phyloP scores from a whole-genome alignment of 2,113 vertebrate genomes.

The Sardina pilchardus region DNA sequence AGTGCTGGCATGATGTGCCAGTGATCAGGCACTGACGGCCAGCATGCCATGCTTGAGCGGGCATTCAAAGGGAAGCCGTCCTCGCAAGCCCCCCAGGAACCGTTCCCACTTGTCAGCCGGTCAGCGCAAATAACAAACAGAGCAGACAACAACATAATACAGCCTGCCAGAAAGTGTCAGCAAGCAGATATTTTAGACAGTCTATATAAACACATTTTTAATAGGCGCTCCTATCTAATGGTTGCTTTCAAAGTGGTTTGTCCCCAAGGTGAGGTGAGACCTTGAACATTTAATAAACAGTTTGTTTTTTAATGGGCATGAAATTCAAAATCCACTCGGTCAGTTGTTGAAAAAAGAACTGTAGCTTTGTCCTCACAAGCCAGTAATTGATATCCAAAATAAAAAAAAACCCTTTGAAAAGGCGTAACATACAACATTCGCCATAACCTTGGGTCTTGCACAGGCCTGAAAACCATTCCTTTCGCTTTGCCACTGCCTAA shows the following conservation, averaged over 20 bases:
- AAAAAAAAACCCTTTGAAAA: not conserved
- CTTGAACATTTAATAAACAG: not conserved
- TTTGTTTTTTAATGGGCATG: not conserved
- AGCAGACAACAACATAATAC: slow-evolving; percentile 6
- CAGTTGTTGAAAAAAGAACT: not conserved
- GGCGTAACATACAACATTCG: not conserved
- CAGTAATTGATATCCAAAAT: not conserved
- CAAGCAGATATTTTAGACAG: not conserved
- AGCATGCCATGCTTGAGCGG: not conserved
- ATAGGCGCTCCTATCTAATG: not conserved
- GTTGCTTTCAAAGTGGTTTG: not conserved
- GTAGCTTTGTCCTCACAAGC: not conserved
- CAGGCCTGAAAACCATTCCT: slow-evolving; percentile 8
- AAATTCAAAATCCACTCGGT: not conserved
- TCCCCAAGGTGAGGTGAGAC: not conserved
- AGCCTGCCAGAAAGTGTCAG: not conserved
- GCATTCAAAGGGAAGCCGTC: not conserved
- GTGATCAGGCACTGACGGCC: not conserved
- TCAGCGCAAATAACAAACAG: not conserved
- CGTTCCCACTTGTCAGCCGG: not conserved
- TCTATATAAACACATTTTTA: not conserved
- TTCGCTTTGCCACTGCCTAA: slow-evolving; percentile 15
- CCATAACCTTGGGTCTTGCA: not conserved
- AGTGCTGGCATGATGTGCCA: not conserved
- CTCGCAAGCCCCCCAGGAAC: not conserved